These are phyloP conservation scores for Peromyscus californicus DNA, from an alignment of 2,113 vertebrate genomes.

Conservation along the genomic window DNA sequence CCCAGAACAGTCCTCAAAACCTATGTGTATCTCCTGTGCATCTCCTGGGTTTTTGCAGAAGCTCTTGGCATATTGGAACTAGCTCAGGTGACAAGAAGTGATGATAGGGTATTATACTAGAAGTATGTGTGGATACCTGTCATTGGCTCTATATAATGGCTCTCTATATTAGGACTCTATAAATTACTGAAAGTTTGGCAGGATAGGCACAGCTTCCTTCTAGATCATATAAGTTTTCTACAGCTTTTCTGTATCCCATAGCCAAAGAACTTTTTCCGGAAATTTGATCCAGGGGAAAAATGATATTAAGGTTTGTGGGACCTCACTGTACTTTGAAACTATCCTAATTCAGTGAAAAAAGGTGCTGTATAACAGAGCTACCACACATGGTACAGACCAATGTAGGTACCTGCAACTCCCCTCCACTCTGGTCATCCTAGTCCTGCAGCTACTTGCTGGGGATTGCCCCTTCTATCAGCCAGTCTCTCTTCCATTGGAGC, in stretches of 20 bases:
- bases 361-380: too few relatives aligned
- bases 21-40: background rate
- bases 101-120: background rate
- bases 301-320: slow-evolving; percentile 85
- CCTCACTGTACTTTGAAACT: slow-evolving; percentile 63
- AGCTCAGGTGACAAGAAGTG: background rate
- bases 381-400: too few relatives aligned
- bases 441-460: too few relatives aligned
- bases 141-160: background rate
- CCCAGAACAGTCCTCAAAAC: background rate
- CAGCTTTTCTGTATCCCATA: background rate
- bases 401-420: too few relatives aligned
- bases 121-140: background rate
- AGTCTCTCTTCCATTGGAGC: too few relatives aligned
- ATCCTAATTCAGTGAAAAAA: background rate
- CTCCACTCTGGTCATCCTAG: too few relatives aligned
- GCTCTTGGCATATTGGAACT: background rate
- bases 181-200: background rate
- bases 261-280: background rate
- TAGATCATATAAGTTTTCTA: background rate
- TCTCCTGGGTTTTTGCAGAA: background rate
- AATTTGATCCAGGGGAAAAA: slow-evolving; percentile 78
- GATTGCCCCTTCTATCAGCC: too few relatives aligned
- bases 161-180: background rate
- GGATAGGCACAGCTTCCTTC: background rate